Evolutionary conservation across 2,888 invertebrate species (phyloP), one percentile per base, ranked within the genome.

Genomic region (Perdita meconis): DNA sequence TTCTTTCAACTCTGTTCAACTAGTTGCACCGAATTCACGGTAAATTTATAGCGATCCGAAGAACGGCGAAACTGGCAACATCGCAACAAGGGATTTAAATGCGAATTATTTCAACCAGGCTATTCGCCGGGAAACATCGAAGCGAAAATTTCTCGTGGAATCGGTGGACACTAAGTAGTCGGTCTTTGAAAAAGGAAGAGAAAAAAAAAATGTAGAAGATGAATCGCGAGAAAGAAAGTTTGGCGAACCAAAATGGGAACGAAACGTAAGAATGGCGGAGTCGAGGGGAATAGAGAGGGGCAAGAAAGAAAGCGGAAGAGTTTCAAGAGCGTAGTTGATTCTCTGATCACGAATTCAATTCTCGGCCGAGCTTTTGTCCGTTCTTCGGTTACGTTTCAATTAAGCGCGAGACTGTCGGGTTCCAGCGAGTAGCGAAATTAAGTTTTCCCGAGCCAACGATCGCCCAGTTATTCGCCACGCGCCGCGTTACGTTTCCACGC

Each of bases 331-430:
- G 40, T 63, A 38, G 36, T 64, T 42, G 64, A 70, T 64, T 70
- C 30, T 47, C 64, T n/a, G 64, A 70, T 64, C 64, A 64, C 64
- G 64, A 70, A 64, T 64, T 70, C 64, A 68, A 68, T 68, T 68
- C 40, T 24, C 42, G 38, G 5, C 24, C 19, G 34, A 61, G 42
- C 42, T 68, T 68, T 60, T 68, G 2, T 26, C 26, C 36, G 19
- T 38, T 34, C 44, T 38, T 47, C 36, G 53, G 22, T 70, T 59
- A 44, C 67, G 67, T 67, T 67, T 67, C 67, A 60, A 67, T 67
- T 67, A 60, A 57, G 47, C 47, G 38, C 44, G 64, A 26, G 8
- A 8, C 44, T 16, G 16, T 10, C 47, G n/a, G 22, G 63, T 26
- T 26, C n/a, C 60, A n/a, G 34, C 38, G 44, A 63, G 61, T 47